phyloP scores from a whole-genome alignment of 2,888 invertebrate species.

The Trachelus stipa region DNA sequence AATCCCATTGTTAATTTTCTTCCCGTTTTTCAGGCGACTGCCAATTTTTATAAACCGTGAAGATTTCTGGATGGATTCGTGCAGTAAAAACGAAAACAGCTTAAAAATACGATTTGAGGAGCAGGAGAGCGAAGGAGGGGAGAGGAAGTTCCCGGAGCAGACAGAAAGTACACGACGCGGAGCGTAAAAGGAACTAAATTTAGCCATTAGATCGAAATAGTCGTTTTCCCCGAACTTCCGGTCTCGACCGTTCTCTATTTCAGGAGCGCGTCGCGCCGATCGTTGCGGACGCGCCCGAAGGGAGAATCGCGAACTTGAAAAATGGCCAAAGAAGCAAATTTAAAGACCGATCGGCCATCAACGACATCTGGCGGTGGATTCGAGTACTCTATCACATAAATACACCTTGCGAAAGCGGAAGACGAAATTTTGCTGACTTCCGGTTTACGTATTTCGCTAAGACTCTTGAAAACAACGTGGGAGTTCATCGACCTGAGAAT shows the following conservation, averaged over 20 bases:
- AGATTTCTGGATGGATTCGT: neutral
- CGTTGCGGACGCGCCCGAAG: neutral
- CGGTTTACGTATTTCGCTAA: neutral
- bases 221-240: neutral
- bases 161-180: neutral
- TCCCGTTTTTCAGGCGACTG: neutral
- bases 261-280: neutral
- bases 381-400: neutral
- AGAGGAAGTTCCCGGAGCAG: neutral
- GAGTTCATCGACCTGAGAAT: neutral
- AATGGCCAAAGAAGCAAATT: neutral
- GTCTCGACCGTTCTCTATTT: neutral
- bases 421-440: neutral
- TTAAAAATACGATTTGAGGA: neutral
- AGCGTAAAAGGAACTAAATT: neutral
- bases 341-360: neutral
- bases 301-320: neutral
- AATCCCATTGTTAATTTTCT: neutral
- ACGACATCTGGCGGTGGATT: neutral
- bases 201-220: neutral
- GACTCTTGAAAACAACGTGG: neutral
- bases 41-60: neutral
- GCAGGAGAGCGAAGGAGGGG: neutral
- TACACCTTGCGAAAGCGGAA: no score
- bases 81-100: neutral